Conservation (phyloP, 2,113 vertebrate genomes). For the Mugil cephalus region DNA sequence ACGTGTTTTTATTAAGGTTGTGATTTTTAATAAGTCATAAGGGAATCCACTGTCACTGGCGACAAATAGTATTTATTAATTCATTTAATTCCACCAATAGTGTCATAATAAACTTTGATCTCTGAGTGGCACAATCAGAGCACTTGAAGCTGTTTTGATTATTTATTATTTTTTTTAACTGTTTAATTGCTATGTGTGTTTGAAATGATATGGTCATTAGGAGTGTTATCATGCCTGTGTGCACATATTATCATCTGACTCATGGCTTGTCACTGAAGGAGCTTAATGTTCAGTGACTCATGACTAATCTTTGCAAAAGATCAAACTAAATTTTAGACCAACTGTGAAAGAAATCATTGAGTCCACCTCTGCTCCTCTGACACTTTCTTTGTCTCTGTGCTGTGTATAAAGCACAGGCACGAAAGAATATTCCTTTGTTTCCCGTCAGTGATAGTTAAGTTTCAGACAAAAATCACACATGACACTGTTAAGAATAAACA, state of each 20-base stretch:
- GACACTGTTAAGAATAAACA: constrained; percentile 14
- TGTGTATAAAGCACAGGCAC: not conserved
- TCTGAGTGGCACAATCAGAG: not conserved
- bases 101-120: not conserved
- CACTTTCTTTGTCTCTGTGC: not conserved
- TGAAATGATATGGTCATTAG: constrained; percentile 30
- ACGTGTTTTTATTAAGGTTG: too few species aligned
- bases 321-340: constrained; percentile 33
- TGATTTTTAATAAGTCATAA: too few species aligned
- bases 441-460: not conserved
- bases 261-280: constrained; percentile 56
- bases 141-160: not conserved
- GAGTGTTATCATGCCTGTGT: constrained; percentile 40
- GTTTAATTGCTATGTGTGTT: constrained; percentile 16
- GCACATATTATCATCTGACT: constrained; percentile 60
- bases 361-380: constrained; percentile 24
- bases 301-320: constrained; percentile 34
- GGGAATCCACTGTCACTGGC: too few species aligned
- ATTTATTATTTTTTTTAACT: not conserved
- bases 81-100: too few species aligned
- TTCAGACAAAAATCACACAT: not conserved
- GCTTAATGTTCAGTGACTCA: constrained; percentile 65
- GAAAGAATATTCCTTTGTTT: not conserved
- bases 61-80: too few species aligned
- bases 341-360: constrained; percentile 27